phyloP scores from a whole-genome alignment of 1,140 invertebrate genomes.

The Alviniconcha marisindica region DNA sequence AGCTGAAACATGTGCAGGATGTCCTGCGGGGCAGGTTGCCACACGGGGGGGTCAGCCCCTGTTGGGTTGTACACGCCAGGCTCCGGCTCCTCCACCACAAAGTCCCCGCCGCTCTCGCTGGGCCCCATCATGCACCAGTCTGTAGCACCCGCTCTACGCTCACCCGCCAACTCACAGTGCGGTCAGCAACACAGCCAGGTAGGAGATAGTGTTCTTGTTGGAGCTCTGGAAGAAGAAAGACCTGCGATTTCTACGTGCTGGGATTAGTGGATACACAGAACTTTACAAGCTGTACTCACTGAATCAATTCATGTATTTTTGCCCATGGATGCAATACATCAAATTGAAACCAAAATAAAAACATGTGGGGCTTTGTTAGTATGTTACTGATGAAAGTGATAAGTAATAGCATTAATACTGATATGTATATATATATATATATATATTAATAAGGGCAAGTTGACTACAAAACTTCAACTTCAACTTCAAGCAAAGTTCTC shows the following conservation, averaged over 20 bases:
- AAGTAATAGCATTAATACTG: no score
- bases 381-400: no score
- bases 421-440: no score
- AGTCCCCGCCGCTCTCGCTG: conserved; percentile 40
- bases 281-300: no score
- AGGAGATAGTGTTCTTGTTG: not conserved
- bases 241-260: not conserved
- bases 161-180: not conserved
- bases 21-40: conserved; percentile 56
- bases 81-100: conserved; percentile 52
- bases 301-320: no score
- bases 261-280: not conserved
- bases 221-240: not conserved
- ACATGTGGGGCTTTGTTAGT: no score
- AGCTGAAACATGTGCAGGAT: conserved; percentile 57
- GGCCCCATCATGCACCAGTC: not conserved
- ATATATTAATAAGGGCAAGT: no score
- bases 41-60: conserved; percentile 45
- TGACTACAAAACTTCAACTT: no score
- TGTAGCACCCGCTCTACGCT: not conserved
- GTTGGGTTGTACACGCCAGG: conserved; percentile 54
- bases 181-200: not conserved
- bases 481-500: no score
- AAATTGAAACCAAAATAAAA: no score
- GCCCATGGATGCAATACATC: no score